phyloP scores from a whole-genome alignment of 2,797 vertebrate genomes.

The Periparus ater region DNA sequence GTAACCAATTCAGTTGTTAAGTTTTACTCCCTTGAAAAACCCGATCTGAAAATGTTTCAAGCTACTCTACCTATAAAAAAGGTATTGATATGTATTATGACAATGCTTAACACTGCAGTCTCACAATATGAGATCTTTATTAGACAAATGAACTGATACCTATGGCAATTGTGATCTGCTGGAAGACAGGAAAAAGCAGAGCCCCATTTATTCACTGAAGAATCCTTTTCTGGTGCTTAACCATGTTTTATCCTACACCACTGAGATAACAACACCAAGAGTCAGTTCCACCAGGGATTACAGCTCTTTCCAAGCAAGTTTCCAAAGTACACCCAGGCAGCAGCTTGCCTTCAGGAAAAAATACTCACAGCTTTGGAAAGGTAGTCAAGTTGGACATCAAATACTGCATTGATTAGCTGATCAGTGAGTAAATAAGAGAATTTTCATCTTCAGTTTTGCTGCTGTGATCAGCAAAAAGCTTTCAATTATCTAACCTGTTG shows the following conservation, averaged over 20 bases:
- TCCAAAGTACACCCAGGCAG: neutral
- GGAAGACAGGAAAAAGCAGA: neutral
- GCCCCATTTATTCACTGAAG: neutral
- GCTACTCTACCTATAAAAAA: neutral
- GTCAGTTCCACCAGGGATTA: neutral
- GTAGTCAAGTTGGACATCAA: neutral
- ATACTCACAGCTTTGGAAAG: neutral
- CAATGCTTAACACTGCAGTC: neutral
- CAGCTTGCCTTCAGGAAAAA: neutral
- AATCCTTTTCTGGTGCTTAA: neutral
- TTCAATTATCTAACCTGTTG: neutral
- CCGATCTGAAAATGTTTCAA: neutral
- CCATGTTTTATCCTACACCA: neutral
- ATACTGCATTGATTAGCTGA: neutral
- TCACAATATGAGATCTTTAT: neutral
- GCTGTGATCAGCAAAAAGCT: neutral
- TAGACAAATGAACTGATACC: neutral
- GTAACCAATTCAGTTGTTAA: neutral
- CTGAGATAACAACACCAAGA: neutral
- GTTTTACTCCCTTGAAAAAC: neutral
- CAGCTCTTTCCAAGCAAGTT: conserved; percentile 16
- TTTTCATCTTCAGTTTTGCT: neutral
- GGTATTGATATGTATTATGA: neutral
- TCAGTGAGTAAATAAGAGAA: neutral
- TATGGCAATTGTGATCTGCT: neutral